Evolutionary conservation across 2,797 vertebrate species (phyloP).

Genomic region (Margarornis squamiger): DNA sequence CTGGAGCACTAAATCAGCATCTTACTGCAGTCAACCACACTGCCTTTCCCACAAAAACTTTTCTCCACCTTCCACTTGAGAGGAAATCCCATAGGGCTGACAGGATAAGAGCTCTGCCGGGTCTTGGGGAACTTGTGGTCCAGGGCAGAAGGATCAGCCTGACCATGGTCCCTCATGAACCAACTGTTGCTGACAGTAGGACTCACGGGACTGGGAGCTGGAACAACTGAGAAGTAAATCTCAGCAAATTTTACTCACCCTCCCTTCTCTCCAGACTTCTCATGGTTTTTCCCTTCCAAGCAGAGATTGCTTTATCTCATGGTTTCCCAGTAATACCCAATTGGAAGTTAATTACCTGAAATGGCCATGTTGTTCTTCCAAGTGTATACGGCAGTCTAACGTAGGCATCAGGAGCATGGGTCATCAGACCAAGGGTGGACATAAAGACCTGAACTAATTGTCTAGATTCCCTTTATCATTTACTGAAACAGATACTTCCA

Average conservation of each 20-base stretch:
- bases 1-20: neutral
- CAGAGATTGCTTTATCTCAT: neutral
- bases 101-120: neutral
- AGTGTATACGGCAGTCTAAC: neutral
- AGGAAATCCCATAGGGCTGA: neutral
- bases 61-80: neutral
- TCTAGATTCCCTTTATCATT: neutral
- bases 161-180: fast-evolving
- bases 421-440: neutral
- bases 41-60: neutral
- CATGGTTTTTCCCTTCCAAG: neutral
- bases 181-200: neutral
- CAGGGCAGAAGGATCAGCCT: neutral
- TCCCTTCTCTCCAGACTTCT: neutral
- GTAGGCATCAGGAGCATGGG: neutral
- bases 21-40: neutral
- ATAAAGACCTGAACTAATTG: neutral
- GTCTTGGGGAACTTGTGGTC: neutral
- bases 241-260: neutral
- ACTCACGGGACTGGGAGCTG: fast-evolving
- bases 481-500: neutral
- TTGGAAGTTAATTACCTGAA: neutral
- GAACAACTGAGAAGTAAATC: neutral
- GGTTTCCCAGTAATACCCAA: neutral
- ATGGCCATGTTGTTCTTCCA: neutral